Percentiles rank a stretch among this genome's conserved stretches.
These are phyloP conservation scores for Smithornis capensis DNA, from an alignment of 2,113 vertebrate species.

Conservation along the genomic window DNA sequence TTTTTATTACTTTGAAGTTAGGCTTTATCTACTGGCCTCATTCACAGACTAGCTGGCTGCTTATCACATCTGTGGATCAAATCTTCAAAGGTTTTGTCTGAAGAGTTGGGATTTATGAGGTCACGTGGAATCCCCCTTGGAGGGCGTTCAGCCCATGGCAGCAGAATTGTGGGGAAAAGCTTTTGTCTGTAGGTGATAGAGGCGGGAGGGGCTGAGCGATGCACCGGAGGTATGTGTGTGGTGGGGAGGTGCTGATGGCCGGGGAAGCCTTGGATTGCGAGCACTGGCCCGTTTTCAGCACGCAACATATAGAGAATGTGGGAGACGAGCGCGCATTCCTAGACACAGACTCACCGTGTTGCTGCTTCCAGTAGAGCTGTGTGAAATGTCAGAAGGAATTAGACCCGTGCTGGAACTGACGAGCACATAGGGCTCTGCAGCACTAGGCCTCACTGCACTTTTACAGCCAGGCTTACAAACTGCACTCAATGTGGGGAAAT, in stretches of 20 bases:
- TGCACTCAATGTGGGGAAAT: neutral
- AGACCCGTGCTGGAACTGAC: slow-evolving; percentile 36
- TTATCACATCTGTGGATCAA: slow-evolving; percentile 57
- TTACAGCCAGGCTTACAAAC: neutral
- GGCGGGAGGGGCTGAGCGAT: neutral
- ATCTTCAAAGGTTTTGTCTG: slow-evolving; percentile 58
- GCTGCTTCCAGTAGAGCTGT: slow-evolving; percentile 68
- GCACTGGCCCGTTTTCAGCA: neutral
- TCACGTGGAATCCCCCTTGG: slow-evolving; percentile 31
- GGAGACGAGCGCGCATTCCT: slow-evolving; percentile 70
- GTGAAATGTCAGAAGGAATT: slow-evolving; percentile 74
- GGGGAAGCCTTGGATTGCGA: neutral
- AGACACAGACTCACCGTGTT: slow-evolving; percentile 75
- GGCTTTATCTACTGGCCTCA: slow-evolving; percentile 44
- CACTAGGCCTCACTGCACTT: neutral
- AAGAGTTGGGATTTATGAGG: slow-evolving; percentile 41
- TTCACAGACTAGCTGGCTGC: slow-evolving; percentile 46
- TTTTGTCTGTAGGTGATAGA: neutral
- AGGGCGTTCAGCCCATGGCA: neutral
- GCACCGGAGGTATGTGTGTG: neutral
- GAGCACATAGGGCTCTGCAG: neutral
- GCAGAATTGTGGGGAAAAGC: neutral
- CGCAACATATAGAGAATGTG: neutral
- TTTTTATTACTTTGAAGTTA: slow-evolving; percentile 51
- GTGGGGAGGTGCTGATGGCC: neutral